These are phyloP conservation scores for Trichopria drosophilae DNA, from an alignment of 2,888 invertebrate genomes.

Conservation along the genomic window DNA sequence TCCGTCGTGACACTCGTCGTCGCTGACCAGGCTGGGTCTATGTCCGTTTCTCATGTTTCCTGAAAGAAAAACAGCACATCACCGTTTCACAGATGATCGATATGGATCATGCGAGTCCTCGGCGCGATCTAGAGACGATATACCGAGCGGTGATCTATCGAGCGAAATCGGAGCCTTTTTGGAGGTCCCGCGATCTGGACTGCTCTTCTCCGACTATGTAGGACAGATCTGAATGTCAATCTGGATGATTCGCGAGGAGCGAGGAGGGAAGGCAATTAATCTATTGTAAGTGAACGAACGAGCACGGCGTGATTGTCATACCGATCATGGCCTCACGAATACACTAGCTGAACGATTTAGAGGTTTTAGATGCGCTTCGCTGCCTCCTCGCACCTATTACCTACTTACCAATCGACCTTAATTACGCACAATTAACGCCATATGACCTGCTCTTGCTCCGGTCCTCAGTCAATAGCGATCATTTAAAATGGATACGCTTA, in stretches of 20 bases:
- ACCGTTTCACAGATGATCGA: too few relatives aligned
- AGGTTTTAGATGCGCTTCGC: constrained; percentile 26
- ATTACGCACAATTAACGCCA: constrained; percentile 48
- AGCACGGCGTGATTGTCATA: constrained; percentile 37
- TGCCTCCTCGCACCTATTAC: constrained; percentile 28
- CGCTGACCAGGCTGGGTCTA: constrained; percentile 43
- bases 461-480: too few relatives aligned
- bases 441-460: too few relatives aligned
- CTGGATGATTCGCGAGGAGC: constrained; percentile 36
- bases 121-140: constrained; percentile 21
- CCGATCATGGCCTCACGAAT: neutral
- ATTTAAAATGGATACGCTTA: too few relatives aligned
- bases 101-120: too few relatives aligned
- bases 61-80: constrained; percentile 34
- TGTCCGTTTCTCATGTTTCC: constrained; percentile 43
- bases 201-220: constrained; percentile 35
- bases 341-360: too few relatives aligned
- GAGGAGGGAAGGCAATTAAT: constrained; percentile 36
- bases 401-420: constrained; percentile 47
- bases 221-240: constrained; percentile 43
- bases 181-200: too few relatives aligned
- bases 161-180: too few relatives aligned
- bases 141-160: too few relatives aligned
- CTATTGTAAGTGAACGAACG: constrained; percentile 34
- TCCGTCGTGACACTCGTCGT: constrained; percentile 46